These are phyloP conservation scores for Acromyrmex echinatior DNA, from an alignment of 1,140 invertebrate species.

Conservation along the genomic window DNA sequence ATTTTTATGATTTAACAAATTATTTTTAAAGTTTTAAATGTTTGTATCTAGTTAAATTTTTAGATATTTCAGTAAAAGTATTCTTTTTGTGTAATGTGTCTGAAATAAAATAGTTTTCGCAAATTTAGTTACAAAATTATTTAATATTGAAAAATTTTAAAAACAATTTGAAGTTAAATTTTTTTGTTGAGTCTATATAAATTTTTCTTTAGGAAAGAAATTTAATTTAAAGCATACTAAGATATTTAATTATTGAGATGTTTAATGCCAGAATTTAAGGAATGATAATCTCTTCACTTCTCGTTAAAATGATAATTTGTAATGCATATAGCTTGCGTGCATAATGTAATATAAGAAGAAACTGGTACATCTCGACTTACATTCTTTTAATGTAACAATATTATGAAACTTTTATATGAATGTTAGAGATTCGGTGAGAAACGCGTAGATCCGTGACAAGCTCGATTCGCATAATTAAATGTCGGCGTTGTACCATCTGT, in stretches of 20 bases:
- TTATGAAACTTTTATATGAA: constrained; percentile 11
- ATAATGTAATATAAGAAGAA: not conserved
- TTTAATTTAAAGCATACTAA: not conserved
- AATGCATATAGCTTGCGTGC: not conserved
- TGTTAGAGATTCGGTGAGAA: constrained; percentile 40
- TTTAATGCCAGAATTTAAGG: not conserved
- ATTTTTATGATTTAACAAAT: too few species aligned
- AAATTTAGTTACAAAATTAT: constrained; percentile 6
- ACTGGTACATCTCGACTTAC: constrained; percentile 8
- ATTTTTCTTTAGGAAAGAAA: not conserved
- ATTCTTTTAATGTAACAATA: constrained; percentile 16
- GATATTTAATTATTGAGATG: not conserved
- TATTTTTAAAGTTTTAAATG: too few species aligned
- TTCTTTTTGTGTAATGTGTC: not conserved
- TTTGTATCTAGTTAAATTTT: too few species aligned
- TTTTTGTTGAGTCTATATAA: not conserved
- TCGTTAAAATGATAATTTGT: constrained; percentile 1
- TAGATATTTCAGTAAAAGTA: too few species aligned
- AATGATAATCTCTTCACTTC: not conserved
- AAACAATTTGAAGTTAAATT: not conserved
- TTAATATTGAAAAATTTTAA: not conserved
- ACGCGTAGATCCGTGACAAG: constrained; percentile 27
- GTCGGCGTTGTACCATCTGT: constrained; percentile 14
- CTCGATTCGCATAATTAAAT: constrained; percentile 57
- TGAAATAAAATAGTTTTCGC: not conserved